Percentiles rank a stretch among this genome's conserved stretches.
These are phyloP conservation scores for Physella acuta DNA, from an alignment of 1,140 invertebrate species.

Conservation along the genomic window DNA sequence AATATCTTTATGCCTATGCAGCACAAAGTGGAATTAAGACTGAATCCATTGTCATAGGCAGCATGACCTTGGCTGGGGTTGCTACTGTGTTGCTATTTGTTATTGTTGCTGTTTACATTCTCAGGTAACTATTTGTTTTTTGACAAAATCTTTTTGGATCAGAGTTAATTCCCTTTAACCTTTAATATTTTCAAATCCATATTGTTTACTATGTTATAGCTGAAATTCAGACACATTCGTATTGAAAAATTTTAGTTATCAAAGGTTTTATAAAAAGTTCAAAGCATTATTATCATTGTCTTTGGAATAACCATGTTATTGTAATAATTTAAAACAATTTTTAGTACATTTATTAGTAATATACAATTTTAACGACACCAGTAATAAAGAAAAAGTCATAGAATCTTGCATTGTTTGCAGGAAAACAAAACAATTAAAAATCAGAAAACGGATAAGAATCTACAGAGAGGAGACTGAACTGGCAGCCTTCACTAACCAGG, in stretches of 20 bases:
- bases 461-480: constrained; percentile 19
- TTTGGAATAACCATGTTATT: too few species aligned
- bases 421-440: not conserved
- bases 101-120: not conserved
- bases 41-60: too few species aligned
- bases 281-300: not conserved
- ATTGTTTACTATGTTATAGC: too few species aligned
- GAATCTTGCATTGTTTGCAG: not conserved
- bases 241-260: not conserved
- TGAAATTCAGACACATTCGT: too few species aligned
- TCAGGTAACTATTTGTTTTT: not conserved
- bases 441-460: constrained; percentile 11
- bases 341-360: too few species aligned
- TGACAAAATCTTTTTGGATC: too few species aligned
- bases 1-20: not conserved
- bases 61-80: not conserved
- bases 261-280: not conserved
- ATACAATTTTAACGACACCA: too few species aligned
- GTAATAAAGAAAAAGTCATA: too few species aligned
- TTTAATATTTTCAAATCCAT: too few species aligned
- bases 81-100: not conserved
- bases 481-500: constrained; percentile 8
- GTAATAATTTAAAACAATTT: too few species aligned
- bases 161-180: too few species aligned
- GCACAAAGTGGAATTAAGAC: not conserved